Evolutionary conservation across 2,888 invertebrate species (phyloP), one percentile per base, ranked within the genome.

Genomic region (Cataglyphis albicans): DNA sequence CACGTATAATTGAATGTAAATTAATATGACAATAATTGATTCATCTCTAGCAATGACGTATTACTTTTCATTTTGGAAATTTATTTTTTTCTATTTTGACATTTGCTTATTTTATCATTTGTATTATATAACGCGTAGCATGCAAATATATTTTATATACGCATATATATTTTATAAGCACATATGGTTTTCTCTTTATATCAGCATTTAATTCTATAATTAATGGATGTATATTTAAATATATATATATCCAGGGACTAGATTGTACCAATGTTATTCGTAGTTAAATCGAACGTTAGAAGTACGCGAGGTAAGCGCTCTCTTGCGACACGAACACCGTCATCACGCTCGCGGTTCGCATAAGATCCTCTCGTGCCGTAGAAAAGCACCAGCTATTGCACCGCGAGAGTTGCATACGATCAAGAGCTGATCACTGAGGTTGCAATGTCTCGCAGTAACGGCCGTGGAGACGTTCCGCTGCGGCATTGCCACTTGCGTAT

Each of bases 401-500:
- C 32, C 38, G 81, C 21, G 29, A 61, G 67, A 82, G 70, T 84
- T 73, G 85, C 83, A 86, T 83, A 78, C 83, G 73, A 84, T 63
- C 29, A 38, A 74, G 75, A 78, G 25, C 65, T 67, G 83, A 85
- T 83, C 78, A 70, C 64, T 41, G 70, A 48, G 18, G 18, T 73
- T 67, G 73, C 70, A 78, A 70, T 64, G 73, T 76, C 67, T n/a
- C 57, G 73, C 61, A 55, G 75, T 72, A 80, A 85, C 76, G 73
- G 65, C 81, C 81, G 80, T 85, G 85, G 88, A 87, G 87, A 82
- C 76, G 81, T 73, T 86, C 15, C 59, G 80, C 81, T 75, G 25
- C 86, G 81, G 84, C 85, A 84, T 87, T 86, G 86, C 87, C 65
- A 87, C 88, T 88, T 86, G 83, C 82, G 67, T 80, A 89, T 88